Evolutionary conservation across 1,140 invertebrate species (phyloP).

Genomic region (Campoletis sonorensis): DNA sequence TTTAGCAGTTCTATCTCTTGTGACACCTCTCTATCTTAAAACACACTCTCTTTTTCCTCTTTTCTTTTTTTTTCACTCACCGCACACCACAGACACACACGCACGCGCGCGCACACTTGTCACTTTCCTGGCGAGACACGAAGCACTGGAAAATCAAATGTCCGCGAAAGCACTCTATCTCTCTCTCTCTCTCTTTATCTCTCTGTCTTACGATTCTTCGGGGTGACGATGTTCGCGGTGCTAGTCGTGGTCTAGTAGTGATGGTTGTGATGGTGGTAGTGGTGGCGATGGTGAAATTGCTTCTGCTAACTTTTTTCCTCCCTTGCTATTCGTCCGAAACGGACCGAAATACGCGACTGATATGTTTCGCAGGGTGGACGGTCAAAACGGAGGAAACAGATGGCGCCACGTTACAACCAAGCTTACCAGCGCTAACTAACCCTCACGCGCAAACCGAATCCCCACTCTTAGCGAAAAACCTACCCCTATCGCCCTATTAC

Average conservation of each 20-base stretch:
- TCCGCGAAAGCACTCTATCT: neutral
- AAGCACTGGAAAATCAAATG: conserved; percentile 20
- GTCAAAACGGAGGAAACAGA: conserved; percentile 13
- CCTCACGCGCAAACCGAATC: neutral
- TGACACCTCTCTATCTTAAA: conserved; percentile 9
- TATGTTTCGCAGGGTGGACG: neutral
- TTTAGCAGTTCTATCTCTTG: conserved; percentile 22
- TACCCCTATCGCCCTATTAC: neutral
- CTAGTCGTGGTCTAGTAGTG: neutral
- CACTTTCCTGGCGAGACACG: neutral
- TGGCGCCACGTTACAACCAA: neutral
- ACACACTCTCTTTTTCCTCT: neutral
- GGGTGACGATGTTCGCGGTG: neutral
- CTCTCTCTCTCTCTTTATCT: no score
- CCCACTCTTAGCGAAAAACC: neutral
- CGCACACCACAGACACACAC: neutral
- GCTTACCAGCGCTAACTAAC: neutral
- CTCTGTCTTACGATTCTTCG: neutral
- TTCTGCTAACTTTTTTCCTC: neutral
- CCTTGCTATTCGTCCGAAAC: conserved; percentile 7
- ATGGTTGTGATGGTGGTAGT: neutral
- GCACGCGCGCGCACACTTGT: neutral
- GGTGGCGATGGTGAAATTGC: conserved; percentile 6
- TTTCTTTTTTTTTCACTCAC: no score
- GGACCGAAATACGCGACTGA: conserved; percentile 2